Base-by-base conservation (phyloP, 2,797 vertebrate genomes). In the Intellagama lesueurii region DNA sequence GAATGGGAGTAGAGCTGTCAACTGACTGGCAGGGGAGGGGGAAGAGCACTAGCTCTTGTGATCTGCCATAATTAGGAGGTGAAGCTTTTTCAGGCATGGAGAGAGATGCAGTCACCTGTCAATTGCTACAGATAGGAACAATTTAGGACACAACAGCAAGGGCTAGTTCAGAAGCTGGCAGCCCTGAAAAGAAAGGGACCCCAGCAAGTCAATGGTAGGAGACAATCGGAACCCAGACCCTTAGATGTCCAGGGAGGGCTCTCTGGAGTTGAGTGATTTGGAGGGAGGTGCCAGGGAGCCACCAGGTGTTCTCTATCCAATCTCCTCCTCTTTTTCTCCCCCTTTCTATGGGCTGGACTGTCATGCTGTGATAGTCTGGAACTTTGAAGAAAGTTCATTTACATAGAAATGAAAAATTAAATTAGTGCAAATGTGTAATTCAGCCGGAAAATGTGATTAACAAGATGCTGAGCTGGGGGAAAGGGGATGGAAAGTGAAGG, bases 321-420 rank as follows among this genome's bases (percentile, higher is more conserved):
- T 40, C 40, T 28, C 76, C 11, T 17, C 9, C 11, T 17, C 30
- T 32, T 49, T 35, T 12, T 30, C 22, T 4, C 12, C 24, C 32
- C 3, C 24, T 76, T 22, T 82, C 60, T 11, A 12, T 70, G 30
- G 47, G 28, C 85, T 90, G 72, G 26, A 60, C 64, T 87, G 85
- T 70, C 89, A 77, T 60, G 84, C 85, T 56, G 80, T 72, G 26
- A 69, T 72, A 56, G 73, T 87, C 52, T 82, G 85, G 89, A 87
- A 90, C 89, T 87, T 90, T 70, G 85, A 49, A 87, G 80, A 90
- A 90, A 90, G 72, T 90, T 90, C 85, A 90, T 90, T 90, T 87
- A 90, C 89, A 90, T 87, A 90, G 89, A 90, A 87, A 90, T 90
- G 89, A 90, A 90, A 90, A 90, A 90, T 90, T 90, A 90, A 90